Percentiles rank a stretch among this genome's conserved stretches.
These are phyloP conservation scores for Ornithoptera priamus DNA, from an alignment of 2,888 invertebrate species.

Conservation along the genomic window DNA sequence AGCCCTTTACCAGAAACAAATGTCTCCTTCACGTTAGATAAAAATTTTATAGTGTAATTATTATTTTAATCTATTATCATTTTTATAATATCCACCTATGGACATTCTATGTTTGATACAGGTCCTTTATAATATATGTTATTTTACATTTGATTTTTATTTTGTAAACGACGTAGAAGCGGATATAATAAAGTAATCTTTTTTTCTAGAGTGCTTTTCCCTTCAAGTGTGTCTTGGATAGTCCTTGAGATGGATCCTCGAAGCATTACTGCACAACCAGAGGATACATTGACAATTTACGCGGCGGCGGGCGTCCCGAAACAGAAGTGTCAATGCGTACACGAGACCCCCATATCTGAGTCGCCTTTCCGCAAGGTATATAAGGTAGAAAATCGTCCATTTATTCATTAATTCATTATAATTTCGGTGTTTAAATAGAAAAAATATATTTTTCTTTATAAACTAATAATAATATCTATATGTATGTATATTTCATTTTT, in stretches of 20 bases:
- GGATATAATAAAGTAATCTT: neutral
- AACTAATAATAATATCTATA: neutral
- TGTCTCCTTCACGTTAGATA: no score
- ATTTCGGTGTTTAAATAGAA: slow-evolving; percentile 34
- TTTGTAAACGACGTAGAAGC: neutral
- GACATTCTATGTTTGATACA: no score
- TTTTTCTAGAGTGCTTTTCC: slow-evolving; percentile 88
- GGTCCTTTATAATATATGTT: no score
- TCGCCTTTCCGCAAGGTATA: slow-evolving; percentile 73
- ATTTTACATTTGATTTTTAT: no score
- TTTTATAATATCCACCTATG: no score
- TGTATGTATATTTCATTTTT: neutral
- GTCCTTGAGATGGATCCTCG: slow-evolving; percentile 95
- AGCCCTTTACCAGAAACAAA: no score
- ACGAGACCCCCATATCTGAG: slow-evolving; percentile 50
- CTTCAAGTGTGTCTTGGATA: slow-evolving; percentile 93
- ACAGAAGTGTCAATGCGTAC: slow-evolving; percentile 59
- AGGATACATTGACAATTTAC: slow-evolving; percentile 89
- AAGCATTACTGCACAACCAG: slow-evolving; percentile 95
- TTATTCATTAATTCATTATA: slow-evolving; percentile 34
- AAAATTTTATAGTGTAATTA: no score
- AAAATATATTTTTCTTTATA: no score
- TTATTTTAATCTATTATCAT: no score
- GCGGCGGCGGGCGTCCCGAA: slow-evolving; percentile 65
- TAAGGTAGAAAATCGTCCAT: slow-evolving; percentile 56